Evolutionary conservation across 2,113 vertebrate genomes (phyloP), one percentile per base, ranked within the genome.

Genomic region (Spermophilus dauricus): DNA sequence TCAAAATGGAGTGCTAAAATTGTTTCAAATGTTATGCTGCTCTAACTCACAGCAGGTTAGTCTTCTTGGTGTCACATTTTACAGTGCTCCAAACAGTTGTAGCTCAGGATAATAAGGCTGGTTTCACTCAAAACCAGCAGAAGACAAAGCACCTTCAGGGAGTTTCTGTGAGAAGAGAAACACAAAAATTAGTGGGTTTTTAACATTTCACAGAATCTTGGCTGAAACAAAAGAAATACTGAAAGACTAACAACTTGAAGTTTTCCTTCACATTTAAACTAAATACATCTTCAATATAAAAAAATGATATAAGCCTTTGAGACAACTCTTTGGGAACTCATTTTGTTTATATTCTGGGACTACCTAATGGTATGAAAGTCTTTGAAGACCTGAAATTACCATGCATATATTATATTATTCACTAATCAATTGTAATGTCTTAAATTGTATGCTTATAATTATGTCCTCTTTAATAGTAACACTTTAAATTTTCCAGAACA

Each of bases 211-310:
- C 17, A 51, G 37, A 81, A 37, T 88, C 26, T 48, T 75, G 22
- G 22, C 8, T 76, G 34, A 76, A 82, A 72, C 2, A 80, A 13
- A 83, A 86, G 78, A 93, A n/a, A 80, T n/a, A 63, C 17, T 85
- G 58, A 14, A 63, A 95, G 83, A 88, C 65, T 80, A 22, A 87
- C 56, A 81, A 84, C 61, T 65, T 94, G 53, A 91, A 81, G 77
- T 86, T 81, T 77, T 14, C 14, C 82, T 78, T 89, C 13, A 88
- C 76, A 53, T 72, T 90, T 92, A 86, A 75, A 82, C 32, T 45
- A 89, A 83, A 65, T 94, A 17, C 65, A 58, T 90, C 17, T 92
- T 87, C 9, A 89, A n/a, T 86, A 42, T 48, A 83, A 91, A 80
- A 90, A 90, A 90, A 76, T 72, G 56, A 85, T n/a, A 58, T 37